Evolutionary conservation across 2,113 vertebrate genomes (phyloP), one percentile per base, ranked within the genome.

Genomic region (Eurystomus gularis): DNA sequence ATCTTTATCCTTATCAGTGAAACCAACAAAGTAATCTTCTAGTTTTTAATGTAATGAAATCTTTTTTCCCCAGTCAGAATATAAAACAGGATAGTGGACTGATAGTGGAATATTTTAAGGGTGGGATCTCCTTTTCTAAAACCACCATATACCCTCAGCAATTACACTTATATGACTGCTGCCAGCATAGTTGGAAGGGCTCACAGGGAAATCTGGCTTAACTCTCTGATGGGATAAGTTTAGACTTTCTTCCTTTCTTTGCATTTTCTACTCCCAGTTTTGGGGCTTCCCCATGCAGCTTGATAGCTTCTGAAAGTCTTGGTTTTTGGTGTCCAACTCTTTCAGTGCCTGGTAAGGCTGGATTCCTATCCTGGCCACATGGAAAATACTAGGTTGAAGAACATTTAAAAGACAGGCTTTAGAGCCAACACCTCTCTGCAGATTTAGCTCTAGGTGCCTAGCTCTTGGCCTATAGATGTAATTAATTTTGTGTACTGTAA

Each of bases 121-220:
- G 86, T 92, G 80, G 86, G 90, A 83, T 90, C 68, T 90, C 69
- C 80, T 95, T 94, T 88, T 52, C 60, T 82, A 48, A 96, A 95
- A 81, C 86, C 76, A 91, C 90, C 46, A n/a, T n/a, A 78, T 88
- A 42, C 68, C 46, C 88, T 86, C 92, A 94, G 93, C 76, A 95
- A 96, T 96, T 93, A 95, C 66, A 58, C 66, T 61, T 5, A 35
- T 37, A 82, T 80, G 71, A 65, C 54, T 88, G 42, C 85, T 96
- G 94, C 88, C 94, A 94, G 79, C 60, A 37, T 5, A 66, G 62
- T 7, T 88, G 86, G 93, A 91, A 88, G 88, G 49, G 24, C 64
- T 94, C 37, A 23, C 62, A 65, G 71, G 54, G 58, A 76, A 81
- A 83, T 86, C 42, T 88, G 83, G 64, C 21, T 94, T 94, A 81